Conservation (phyloP, 2,888 invertebrate genomes). For the Temnothorax rugatulus region DNA sequence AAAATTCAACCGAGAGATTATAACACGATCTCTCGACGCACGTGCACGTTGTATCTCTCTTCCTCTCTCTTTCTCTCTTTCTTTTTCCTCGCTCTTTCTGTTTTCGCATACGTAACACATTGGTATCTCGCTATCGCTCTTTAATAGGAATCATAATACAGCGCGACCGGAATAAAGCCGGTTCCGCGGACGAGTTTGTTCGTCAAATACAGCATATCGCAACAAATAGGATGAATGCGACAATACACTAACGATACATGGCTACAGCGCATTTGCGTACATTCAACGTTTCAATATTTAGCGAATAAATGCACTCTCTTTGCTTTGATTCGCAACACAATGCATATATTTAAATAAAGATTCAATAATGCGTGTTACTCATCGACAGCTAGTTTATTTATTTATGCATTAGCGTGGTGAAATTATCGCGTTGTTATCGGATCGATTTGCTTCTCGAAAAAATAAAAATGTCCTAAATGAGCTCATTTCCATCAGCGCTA, state of each 20-base stretch:
- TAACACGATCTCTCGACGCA: conserved; percentile 58
- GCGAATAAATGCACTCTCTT: background rate
- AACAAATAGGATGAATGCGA: background rate
- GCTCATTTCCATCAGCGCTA: background rate
- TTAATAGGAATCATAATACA: conserved; percentile 44
- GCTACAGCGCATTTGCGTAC: background rate
- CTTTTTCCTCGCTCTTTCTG: background rate
- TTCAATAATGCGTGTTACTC: background rate
- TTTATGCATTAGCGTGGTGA: background rate
- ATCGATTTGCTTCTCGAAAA: background rate
- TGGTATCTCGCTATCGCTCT: conserved; percentile 29
- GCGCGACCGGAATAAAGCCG: conserved; percentile 25
- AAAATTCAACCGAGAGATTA: conserved; percentile 69
- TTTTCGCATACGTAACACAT: conserved; percentile 15
- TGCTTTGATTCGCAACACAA: background rate
- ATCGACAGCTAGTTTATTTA: background rate
- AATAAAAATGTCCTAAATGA: background rate
- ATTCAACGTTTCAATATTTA: conserved; percentile 25
- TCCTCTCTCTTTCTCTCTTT: background rate
- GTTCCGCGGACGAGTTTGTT: conserved; percentile 15
- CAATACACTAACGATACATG: background rate
- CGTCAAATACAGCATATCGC: background rate
- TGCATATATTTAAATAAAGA: background rate
- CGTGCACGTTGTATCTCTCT: conserved; percentile 58
- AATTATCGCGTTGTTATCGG: background rate